Evolutionary conservation across 1,140 invertebrate species (phyloP).

Genomic region (Parasteatoda tepidariorum): DNA sequence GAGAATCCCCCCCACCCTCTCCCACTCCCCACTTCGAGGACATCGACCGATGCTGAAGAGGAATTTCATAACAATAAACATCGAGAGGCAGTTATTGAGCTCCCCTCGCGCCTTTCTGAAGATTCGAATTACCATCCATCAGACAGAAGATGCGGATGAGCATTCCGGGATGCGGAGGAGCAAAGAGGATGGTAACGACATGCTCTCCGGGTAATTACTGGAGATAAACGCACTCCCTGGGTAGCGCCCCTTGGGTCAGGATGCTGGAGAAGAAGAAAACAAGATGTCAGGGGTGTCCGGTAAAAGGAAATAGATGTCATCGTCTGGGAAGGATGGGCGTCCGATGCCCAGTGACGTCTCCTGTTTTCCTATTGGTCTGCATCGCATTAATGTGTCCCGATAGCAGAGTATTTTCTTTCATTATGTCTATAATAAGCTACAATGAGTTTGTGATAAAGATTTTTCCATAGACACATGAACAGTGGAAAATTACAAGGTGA

Average conservation of each 20-base stretch:
- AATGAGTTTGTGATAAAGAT: too few species aligned
- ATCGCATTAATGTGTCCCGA: too few species aligned
- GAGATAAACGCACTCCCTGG: conserved; percentile 38
- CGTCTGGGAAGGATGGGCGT: neutral
- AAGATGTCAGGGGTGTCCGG: conserved; percentile 28
- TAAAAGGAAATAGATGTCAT: conserved; percentile 10
- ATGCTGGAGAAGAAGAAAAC: neutral
- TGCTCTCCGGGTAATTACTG: conserved; percentile 33
- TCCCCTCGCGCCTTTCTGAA: neutral
- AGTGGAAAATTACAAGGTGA: neutral
- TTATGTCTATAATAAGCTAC: too few species aligned
- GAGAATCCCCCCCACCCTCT: neutral
- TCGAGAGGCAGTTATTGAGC: conserved; percentile 18
- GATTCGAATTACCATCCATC: conserved; percentile 42
- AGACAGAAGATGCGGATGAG: neutral
- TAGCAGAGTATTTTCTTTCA: neutral
- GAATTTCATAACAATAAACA: conserved; percentile 45
- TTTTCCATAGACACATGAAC: too few species aligned
- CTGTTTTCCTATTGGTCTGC: too few species aligned
- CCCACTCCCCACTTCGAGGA: neutral
- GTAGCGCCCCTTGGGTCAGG: neutral
- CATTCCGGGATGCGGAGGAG: too few species aligned
- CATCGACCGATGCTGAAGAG: neutral
- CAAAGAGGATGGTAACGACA: neutral
- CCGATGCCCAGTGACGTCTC: neutral